These are phyloP conservation scores for Chaunax sp. DNA, from an alignment of 2,797 vertebrate genomes.

Conservation along the genomic window DNA sequence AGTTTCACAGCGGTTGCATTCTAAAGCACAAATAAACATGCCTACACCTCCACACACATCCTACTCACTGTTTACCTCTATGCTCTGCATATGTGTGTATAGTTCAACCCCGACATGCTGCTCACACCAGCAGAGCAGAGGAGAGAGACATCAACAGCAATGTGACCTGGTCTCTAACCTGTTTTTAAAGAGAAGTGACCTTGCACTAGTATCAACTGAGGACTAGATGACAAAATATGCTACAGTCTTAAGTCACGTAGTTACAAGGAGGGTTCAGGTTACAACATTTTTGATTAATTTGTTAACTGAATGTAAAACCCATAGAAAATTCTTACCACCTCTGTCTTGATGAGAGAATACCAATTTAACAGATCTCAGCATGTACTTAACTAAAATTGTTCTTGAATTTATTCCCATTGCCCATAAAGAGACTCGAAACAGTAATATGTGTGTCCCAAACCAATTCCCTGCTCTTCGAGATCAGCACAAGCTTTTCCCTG, in stretches of 20 bases:
- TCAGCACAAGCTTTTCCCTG: slow-evolving; percentile 49
- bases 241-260: not conserved
- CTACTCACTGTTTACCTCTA: too few species aligned
- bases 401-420: slow-evolving; percentile 3
- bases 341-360: slow-evolving; percentile 3
- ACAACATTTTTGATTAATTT: not conserved
- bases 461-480: slow-evolving; percentile 20
- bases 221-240: too few species aligned
- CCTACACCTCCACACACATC: too few species aligned
- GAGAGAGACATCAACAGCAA: too few species aligned
- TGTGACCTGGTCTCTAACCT: too few species aligned
- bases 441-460: slow-evolving; percentile 7
- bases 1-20: too few species aligned
- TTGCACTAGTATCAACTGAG: too few species aligned
- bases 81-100: too few species aligned
- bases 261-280: not conserved
- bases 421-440: slow-evolving; percentile 2
- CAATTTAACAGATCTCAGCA: not conserved
- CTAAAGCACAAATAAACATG: too few species aligned
- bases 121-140: too few species aligned
- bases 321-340: not conserved
- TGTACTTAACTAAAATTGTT: slow-evolving; percentile 9
- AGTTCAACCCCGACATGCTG: too few species aligned
- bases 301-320: not conserved
- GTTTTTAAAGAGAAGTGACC: too few species aligned